Evolutionary conservation across 1,140 invertebrate species (phyloP).

Genomic region (Caerostris extrusa): DNA sequence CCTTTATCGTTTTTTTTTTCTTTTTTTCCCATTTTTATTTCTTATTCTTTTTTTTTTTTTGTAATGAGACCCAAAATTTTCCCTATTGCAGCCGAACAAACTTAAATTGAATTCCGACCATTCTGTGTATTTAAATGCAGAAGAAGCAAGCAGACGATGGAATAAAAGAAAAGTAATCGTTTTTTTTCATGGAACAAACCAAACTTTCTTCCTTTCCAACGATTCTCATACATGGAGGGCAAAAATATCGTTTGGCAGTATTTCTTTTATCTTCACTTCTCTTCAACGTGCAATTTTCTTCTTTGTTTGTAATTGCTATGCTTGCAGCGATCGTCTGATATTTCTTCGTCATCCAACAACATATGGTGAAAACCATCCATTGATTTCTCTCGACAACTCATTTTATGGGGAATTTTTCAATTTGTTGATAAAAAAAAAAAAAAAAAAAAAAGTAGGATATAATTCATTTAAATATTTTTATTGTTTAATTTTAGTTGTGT

Average conservation of each 20-base stretch:
- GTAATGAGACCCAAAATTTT: conserved; percentile 65
- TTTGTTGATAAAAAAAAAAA: conserved; percentile 5
- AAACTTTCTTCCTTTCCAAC: conserved; percentile 50
- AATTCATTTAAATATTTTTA: background rate
- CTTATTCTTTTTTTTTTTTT: conserved; percentile 23
- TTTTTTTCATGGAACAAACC: conserved; percentile 71
- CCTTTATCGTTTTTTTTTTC: background rate
- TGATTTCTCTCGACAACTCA: conserved; percentile 22
- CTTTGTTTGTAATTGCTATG: conserved; percentile 52
- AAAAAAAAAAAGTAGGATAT: too few species aligned
- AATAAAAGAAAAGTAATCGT: conserved; percentile 68
- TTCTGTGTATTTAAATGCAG: conserved; percentile 67
- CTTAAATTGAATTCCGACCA: conserved; percentile 72
- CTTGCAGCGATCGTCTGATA: conserved; percentile 37
- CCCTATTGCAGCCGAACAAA: conserved; percentile 35
- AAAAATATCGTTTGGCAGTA: conserved; percentile 69
- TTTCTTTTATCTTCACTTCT: conserved; percentile 14
- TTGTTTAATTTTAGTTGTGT: background rate
- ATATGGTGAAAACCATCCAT: conserved; percentile 54
- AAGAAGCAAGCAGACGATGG: background rate
- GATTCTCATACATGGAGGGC: conserved; percentile 34
- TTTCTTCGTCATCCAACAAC: conserved; percentile 46
- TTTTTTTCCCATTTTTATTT: conserved; percentile 9
- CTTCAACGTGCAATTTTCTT: conserved; percentile 6
- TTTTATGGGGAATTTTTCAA: background rate